Base-by-base conservation (phyloP, 2,113 vertebrate species). In the Corythaixoides concolor region DNA sequence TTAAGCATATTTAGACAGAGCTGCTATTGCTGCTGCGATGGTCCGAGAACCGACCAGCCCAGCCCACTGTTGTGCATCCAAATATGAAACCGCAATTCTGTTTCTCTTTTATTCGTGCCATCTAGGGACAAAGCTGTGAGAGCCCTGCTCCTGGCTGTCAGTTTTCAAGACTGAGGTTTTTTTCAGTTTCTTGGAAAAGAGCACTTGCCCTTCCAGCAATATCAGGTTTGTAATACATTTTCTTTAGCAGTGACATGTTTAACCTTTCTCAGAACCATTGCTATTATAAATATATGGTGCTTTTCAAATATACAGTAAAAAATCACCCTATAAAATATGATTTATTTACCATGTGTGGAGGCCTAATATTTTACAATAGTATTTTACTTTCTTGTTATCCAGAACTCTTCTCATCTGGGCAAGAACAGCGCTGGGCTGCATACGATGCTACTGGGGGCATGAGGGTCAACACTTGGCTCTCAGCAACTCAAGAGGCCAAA, bases 231-330 rank as follows among this genome's bases (percentile, higher is more conserved):
- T 49, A 95, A 77, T 60, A 85, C 6, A 5, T 91, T 95, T 95
- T 86, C 75, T 86, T 89, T 59, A 86, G 84, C 66, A 78, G 76
- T 64, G 70, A 74, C 80, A 59, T 0, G 0, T 82, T 86, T 89
- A 94, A 89, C 89, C 94, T 95, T 91, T 95, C 85, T 78, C 76
- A 86, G 80, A 91, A 69, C 27, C 15, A 24, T 30, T 78, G n/a
- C 43, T 74, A n/a, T 49, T 89, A 85, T 53, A 91, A 91, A 85
- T 86, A 81, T 43, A 78, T 28, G n/a, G 49, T 68, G 55, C 80
- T 85, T 95, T 82, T 91, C 80, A 88, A 93, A 89, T 53, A 88
- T 14, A 77, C 49, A 39, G 60, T 88, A 82, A 86, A 86, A 92
- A 95, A 93, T 74, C 85, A 74, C 60, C 66, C 75, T 89, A 27